Conservation (phyloP, 2,113 vertebrate species). For the Chitala chitala region DNA sequence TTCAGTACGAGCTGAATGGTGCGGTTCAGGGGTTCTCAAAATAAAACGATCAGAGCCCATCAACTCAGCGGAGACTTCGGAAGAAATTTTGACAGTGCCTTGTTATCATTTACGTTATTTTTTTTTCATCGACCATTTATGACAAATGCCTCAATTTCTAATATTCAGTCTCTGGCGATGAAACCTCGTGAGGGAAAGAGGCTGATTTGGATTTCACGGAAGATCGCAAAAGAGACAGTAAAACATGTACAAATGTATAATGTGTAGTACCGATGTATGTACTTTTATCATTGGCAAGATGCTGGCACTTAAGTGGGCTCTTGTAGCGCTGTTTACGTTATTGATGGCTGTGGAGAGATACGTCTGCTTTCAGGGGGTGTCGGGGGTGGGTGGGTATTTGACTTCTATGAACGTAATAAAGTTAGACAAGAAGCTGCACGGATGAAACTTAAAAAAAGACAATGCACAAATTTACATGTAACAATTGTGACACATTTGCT, state of each 20-base stretch:
- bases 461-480: no score
- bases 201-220: neutral
- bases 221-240: neutral
- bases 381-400: neutral
- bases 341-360: neutral
- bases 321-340: neutral
- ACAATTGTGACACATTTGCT: no score
- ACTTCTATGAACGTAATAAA: neutral
- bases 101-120: neutral
- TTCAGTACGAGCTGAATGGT: constrained; percentile 2
- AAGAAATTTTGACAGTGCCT: neutral
- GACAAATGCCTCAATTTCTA: neutral
- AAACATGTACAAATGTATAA: neutral
- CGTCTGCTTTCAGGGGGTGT: no score
- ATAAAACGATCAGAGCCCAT: constrained; percentile 13
- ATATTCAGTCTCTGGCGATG: neutral
- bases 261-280: neutral
- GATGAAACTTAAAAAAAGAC: no score
- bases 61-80: neutral
- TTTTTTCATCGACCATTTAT: neutral
- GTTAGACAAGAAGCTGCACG: no score
- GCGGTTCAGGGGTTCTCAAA: neutral
- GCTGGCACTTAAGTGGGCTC: neutral
- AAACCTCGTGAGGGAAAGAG: neutral
- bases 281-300: neutral